phyloP scores from a whole-genome alignment of 1,140 invertebrate species.

The Macrocentrus cingulum region DNA sequence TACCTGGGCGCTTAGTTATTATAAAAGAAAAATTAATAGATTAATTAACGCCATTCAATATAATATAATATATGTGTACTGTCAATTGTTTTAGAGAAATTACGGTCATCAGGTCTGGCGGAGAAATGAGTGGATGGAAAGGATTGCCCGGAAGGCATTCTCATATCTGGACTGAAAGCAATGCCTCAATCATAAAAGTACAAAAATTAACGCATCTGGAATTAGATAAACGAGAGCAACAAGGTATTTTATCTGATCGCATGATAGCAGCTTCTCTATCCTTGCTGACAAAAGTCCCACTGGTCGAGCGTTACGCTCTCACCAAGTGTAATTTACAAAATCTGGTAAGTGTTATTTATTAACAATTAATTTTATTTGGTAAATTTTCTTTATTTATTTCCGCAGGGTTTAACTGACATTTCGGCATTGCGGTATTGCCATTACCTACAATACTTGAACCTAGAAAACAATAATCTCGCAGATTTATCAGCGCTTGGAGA shows the following conservation, averaged over 20 bases:
- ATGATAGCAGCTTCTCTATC: constrained; percentile 35
- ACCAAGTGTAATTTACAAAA: constrained; percentile 40
- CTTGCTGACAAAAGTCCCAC: constrained; percentile 33
- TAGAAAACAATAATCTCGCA: constrained; percentile 36
- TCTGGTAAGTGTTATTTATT: constrained; percentile 31
- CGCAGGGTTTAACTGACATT: constrained; percentile 39
- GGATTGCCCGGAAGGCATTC: constrained; percentile 28
- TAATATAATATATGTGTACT: no score
- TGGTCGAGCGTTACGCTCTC: constrained; percentile 33
- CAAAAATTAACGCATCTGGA: constrained; percentile 16
- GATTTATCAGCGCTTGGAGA: constrained; percentile 32
- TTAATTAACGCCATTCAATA: no score
- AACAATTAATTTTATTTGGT: neutral
- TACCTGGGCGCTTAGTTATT: no score
- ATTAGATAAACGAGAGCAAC: constrained; percentile 28
- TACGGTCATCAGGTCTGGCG: no score
- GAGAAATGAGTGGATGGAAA: no score
- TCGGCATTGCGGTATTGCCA: constrained; percentile 32
- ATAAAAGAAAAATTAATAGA: no score
- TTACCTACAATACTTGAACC: constrained; percentile 41
- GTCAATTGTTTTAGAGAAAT: no score
- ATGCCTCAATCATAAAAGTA: constrained; percentile 32
- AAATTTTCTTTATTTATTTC: constrained; percentile 12
- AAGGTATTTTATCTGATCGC: constrained; percentile 37
- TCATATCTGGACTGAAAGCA: constrained; percentile 36